Conservation (phyloP, 2,797 vertebrate genomes). For the Tapirus indicus region DNA sequence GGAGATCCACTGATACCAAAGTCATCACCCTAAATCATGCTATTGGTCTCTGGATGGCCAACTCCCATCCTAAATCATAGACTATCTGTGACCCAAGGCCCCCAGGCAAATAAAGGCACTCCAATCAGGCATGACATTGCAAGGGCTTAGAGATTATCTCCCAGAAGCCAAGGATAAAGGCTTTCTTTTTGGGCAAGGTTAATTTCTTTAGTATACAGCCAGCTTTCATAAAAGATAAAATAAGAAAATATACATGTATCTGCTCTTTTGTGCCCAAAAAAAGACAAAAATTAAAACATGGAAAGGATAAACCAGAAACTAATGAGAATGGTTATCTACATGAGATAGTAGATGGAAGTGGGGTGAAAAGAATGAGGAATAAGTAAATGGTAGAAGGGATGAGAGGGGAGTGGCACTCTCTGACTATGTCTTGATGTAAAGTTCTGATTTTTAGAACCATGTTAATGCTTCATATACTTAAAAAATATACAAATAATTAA, state of each 20-base stretch:
- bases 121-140: background rate
- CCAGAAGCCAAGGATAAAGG: background rate
- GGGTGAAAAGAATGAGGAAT: background rate
- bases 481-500: slow-evolving; percentile 3
- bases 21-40: background rate
- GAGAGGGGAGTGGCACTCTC: background rate
- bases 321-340: background rate
- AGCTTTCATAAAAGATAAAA: background rate
- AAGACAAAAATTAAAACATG: background rate
- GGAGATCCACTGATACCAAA: background rate
- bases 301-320: background rate
- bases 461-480: background rate
- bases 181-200: background rate
- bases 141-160: background rate
- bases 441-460: background rate
- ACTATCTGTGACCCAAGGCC: background rate
- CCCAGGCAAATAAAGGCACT: background rate
- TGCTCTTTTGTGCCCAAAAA: background rate
- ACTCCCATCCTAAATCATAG: background rate
- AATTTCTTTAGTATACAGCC: background rate
- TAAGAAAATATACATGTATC: background rate
- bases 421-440: background rate
- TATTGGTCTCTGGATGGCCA: background rate
- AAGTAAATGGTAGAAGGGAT: background rate
- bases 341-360: background rate